phyloP scores from a whole-genome alignment of 2,113 vertebrate species.

The Galeopterus variegatus region DNA sequence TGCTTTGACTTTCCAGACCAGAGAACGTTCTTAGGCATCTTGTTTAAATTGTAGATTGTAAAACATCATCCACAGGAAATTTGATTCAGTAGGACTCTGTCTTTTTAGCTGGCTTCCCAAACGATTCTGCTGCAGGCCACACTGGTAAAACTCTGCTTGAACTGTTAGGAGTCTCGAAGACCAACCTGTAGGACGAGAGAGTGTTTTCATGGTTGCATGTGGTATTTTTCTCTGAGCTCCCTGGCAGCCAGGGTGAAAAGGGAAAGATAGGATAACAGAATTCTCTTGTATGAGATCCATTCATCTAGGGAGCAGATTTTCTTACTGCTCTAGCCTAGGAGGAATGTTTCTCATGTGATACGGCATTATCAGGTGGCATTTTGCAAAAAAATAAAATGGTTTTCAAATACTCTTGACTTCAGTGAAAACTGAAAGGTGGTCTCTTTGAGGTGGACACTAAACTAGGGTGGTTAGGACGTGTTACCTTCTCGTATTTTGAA shows the following conservation, averaged over 20 bases:
- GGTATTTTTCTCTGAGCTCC: background rate
- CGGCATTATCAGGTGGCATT: background rate
- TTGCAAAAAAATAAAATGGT: background rate
- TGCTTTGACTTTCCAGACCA: background rate
- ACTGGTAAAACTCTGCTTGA: accelerated
- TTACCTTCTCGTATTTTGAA: background rate
- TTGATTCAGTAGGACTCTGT: background rate
- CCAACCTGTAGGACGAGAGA: background rate
- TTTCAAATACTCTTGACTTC: background rate
- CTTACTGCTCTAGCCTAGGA: background rate
- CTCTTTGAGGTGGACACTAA: background rate
- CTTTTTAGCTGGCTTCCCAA: background rate
- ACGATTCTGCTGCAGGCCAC: background rate
- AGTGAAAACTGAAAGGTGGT: background rate
- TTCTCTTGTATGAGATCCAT: background rate
- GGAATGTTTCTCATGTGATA: background rate
- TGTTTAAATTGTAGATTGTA: background rate
- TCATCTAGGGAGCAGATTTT: background rate
- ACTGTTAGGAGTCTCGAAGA: too few relatives aligned
- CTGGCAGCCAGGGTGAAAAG: background rate
- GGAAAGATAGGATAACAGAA: background rate
- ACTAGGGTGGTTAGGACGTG: too few relatives aligned
- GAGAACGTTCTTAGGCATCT: background rate
- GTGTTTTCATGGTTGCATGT: accelerated
- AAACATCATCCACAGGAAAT: background rate